Conservation (phyloP, 1,140 invertebrate species). For the Papilio dardanus region DNA sequence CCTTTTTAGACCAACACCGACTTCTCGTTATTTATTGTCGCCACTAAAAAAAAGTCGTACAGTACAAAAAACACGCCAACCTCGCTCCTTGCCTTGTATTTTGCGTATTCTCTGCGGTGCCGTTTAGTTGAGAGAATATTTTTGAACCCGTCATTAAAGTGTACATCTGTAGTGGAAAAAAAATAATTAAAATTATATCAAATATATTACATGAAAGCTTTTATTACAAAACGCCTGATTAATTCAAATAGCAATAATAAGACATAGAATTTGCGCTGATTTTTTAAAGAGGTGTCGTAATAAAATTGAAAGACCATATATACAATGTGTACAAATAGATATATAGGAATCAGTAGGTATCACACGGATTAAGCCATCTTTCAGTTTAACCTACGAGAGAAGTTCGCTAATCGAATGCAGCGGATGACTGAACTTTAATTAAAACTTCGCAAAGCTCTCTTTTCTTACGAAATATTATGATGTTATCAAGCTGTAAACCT, state of each 20-base stretch:
- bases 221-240: background rate
- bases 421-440: slow-evolving; percentile 33
- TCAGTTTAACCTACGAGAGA: slow-evolving; percentile 22
- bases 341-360: background rate
- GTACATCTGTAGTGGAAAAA: no score
- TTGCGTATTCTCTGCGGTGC: background rate
- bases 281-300: background rate
- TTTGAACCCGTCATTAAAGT: background rate
- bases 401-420: slow-evolving; percentile 27
- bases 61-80: slow-evolving; percentile 19
- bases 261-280: background rate
- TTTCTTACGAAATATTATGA: slow-evolving; percentile 33
- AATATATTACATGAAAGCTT: background rate
- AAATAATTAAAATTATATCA: no score
- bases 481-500: slow-evolving; percentile 7
- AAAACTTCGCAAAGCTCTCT: slow-evolving; percentile 19
- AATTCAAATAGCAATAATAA: background rate
- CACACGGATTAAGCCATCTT: slow-evolving; percentile 14
- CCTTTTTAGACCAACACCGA: slow-evolving; percentile 21
- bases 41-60: slow-evolving; percentile 22
- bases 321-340: background rate
- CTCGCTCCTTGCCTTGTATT: slow-evolving; percentile 1
- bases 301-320: background rate
- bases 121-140: background rate
- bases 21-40: slow-evolving; percentile 31